Conservation (phyloP, 2,113 vertebrate species). For the Platysternon megacephalum region DNA sequence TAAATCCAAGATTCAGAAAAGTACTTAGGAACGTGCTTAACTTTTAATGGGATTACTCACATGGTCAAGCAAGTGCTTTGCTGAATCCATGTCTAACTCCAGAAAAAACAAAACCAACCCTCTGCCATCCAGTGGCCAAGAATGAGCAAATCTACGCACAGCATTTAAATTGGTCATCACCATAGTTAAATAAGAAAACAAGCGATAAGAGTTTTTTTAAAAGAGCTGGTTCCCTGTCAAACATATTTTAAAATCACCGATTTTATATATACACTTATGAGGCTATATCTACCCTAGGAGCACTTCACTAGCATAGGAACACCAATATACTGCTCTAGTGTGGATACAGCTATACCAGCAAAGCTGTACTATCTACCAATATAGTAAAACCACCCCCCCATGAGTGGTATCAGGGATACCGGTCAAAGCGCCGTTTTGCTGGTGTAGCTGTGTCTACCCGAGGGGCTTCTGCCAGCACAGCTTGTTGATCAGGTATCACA, state of each 20-base stretch:
- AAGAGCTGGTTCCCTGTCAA: neutral
- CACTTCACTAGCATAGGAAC: neutral
- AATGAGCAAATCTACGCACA: neutral
- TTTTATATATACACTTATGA: neutral
- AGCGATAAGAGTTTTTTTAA: neutral
- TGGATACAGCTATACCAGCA: neutral
- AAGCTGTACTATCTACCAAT: neutral
- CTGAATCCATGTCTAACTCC: slow-evolving; percentile 25
- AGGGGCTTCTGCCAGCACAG: neutral
- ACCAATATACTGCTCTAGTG: neutral
- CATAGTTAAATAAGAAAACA: neutral
- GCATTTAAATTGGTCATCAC: neutral
- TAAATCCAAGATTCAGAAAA: neutral
- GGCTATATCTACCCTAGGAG: neutral
- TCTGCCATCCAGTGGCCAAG: neutral
- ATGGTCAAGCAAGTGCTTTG: neutral
- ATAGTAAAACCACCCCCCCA: neutral
- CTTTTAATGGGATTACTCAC: neutral
- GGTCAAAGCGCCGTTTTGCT: neutral
- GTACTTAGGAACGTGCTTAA: neutral
- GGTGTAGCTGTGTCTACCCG: neutral
- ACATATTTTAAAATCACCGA: neutral
- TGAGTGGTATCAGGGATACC: neutral
- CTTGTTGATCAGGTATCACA: neutral
- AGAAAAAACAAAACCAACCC: neutral